Percentiles rank a stretch among this genome's conserved stretches.
Conservation (phyloP, 2,113 vertebrate species). For the Azemiops feae region DNA sequence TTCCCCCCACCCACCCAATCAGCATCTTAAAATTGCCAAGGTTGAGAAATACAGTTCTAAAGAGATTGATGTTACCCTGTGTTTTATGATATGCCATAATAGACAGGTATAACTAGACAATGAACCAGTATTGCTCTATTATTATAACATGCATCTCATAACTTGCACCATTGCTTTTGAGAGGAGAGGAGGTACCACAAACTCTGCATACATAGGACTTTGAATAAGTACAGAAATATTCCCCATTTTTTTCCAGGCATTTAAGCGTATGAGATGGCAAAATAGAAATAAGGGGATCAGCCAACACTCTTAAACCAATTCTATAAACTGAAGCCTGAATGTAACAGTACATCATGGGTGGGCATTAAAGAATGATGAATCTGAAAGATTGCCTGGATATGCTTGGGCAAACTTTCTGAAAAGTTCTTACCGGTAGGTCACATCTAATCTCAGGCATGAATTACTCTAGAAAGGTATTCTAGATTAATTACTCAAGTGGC, state of each 20-base stretch:
- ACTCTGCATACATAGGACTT: background rate
- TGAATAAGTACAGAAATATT: background rate
- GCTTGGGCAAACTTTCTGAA: background rate
- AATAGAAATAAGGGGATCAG: background rate
- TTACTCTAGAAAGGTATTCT: background rate
- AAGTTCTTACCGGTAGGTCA: background rate
- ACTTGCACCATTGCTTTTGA: background rate
- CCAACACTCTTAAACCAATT: background rate
- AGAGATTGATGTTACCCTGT: background rate
- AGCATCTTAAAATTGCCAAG: too few relatives aligned
- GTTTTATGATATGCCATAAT: background rate
- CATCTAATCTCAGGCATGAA: background rate
- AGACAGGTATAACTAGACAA: background rate
- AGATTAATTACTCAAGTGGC: background rate
- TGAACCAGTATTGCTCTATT: background rate
- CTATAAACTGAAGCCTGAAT: background rate
- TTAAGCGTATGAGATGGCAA: background rate
- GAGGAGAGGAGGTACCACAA: background rate
- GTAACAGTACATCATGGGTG: background rate
- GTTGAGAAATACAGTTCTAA: too few relatives aligned
- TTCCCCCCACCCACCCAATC: too few relatives aligned
- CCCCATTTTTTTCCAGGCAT: background rate
- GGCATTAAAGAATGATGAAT: background rate
- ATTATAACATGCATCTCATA: background rate
- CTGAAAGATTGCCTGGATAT: background rate